Evolutionary conservation across 2,888 invertebrate genomes (phyloP), one percentile per base, ranked within the genome.

Genomic region (Opisthograptis luteolata): DNA sequence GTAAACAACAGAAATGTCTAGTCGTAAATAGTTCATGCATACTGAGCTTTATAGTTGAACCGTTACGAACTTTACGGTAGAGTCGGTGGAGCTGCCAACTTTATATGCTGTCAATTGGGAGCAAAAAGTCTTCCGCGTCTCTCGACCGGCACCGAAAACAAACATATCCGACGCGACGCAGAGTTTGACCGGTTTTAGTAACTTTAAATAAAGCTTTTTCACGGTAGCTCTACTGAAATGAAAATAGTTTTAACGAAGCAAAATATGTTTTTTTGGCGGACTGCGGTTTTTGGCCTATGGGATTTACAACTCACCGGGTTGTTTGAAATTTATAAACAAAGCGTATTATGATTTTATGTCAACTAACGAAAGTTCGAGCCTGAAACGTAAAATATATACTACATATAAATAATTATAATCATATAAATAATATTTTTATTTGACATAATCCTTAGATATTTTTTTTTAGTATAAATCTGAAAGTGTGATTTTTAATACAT

Each of bases 41-140:
- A 27, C 14, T 32, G 17, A 42, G 44, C 59, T 62, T 60, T 57
- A 60, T 40, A 47, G 51, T 47, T 37, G 48, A 53, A 50, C 54
- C 60, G 53, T 58, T 58, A 51, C 51, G 27, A 39, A 46, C 58
- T 55, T 50, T 48, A 60, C 53, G 50, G 57, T 53, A 55, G 47
- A 36, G 37, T 14, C 10, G 35, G 12, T 36, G 60, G 47, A 60
- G 46, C 37, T 41, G 42, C 48, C 68, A 68, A 63, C 67, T 73
- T 69, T 64, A 65, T 65, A 58, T 62, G 52, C 41, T 49, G 27
- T 46, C 58, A 50, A 68, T 64, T 58, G 62, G 60, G 55, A 66
- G 57, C 60, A 70, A 66, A 62, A 61, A 39, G 8, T 10, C 13
- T 6, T 32, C 31, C 12, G 37, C 25, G 41, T 30, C 32, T 12